A percentile compares a stretch with the other conserved stretches of the same genome.
Evolutionary conservation across 2,113 vertebrate species (phyloP).

Genomic region (Paracanthobrama guichenoti): DNA sequence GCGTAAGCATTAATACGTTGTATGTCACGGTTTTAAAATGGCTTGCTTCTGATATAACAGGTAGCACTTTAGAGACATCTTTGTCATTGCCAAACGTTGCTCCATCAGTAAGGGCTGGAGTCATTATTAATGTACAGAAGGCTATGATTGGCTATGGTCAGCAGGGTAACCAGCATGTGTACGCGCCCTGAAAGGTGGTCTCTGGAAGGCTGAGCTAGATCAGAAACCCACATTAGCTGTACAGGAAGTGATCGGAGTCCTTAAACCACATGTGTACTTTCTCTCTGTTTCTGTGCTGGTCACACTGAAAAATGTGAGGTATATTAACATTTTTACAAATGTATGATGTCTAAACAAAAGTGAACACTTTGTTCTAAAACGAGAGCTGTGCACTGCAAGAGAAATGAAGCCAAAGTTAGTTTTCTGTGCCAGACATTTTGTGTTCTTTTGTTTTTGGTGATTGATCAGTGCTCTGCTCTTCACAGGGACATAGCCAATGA

Average conservation of each 20-base stretch:
- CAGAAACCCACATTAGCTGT: conserved; percentile 21
- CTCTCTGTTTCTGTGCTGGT: conserved; percentile 42
- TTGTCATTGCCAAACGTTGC: conserved; percentile 50
- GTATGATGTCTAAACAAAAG: neutral
- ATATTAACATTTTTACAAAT: conserved; percentile 9
- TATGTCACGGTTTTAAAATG: conserved; percentile 52
- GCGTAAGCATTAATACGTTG: conserved; percentile 15
- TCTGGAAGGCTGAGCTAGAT: conserved; percentile 41
- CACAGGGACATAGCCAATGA: conserved; percentile 72
- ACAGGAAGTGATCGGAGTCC: neutral
- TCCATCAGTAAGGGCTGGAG: conserved; percentile 62
- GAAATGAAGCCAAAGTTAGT: conserved; percentile 46
- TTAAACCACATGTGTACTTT: conserved; percentile 32
- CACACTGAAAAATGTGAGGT: conserved; percentile 38
- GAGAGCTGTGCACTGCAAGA: conserved; percentile 11
- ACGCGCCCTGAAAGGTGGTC: conserved; percentile 39
- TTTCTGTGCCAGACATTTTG: conserved; percentile 61
- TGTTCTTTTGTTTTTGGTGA: conserved; percentile 54
- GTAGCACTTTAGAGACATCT: conserved; percentile 66
- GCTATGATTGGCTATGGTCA: conserved; percentile 19
- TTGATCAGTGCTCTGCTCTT: conserved; percentile 69
- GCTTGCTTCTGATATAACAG: conserved; percentile 59
- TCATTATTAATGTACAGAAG: conserved; percentile 32
- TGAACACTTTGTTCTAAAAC: neutral
- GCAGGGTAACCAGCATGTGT: conserved; percentile 51